Evolutionary conservation across 2,797 vertebrate genomes (phyloP).

Genomic region (Gorsachius magnificus): DNA sequence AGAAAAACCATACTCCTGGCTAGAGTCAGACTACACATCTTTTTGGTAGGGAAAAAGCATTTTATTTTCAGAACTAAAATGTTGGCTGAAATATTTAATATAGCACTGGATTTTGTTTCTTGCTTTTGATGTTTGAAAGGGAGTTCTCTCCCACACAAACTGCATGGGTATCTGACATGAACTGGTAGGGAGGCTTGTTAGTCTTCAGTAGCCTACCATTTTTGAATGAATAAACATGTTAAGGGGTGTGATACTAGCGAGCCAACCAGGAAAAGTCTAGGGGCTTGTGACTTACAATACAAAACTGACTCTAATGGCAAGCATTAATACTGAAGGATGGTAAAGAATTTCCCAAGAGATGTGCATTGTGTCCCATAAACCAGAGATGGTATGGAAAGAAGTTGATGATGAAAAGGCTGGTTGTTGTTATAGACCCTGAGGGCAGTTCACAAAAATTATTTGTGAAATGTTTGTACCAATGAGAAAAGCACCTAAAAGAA

Average conservation of each 20-base stretch:
- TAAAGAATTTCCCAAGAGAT: background rate
- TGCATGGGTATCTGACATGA: background rate
- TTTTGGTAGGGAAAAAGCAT: background rate
- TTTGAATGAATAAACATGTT: background rate
- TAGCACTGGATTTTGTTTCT: background rate
- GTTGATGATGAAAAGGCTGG: background rate
- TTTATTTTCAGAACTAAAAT: background rate
- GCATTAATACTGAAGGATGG: background rate
- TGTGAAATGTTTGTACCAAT: slow-evolving; percentile 14
- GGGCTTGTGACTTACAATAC: background rate
- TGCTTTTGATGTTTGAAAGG: background rate
- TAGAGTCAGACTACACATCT: background rate
- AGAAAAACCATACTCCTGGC: background rate
- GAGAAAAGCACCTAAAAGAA: slow-evolving; percentile 24
- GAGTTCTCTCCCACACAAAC: background rate
- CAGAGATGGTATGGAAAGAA: background rate
- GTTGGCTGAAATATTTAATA: background rate
- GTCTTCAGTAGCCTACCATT: background rate
- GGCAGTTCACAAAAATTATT: background rate
- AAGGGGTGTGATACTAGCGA: background rate
- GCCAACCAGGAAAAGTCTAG: background rate
- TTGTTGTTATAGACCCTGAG: background rate
- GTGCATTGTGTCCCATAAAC: background rate
- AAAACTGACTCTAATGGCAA: background rate
- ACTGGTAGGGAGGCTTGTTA: background rate